phyloP scores from a whole-genome alignment of 2,797 vertebrate genomes.

The Onychomys leucogaster region DNA sequence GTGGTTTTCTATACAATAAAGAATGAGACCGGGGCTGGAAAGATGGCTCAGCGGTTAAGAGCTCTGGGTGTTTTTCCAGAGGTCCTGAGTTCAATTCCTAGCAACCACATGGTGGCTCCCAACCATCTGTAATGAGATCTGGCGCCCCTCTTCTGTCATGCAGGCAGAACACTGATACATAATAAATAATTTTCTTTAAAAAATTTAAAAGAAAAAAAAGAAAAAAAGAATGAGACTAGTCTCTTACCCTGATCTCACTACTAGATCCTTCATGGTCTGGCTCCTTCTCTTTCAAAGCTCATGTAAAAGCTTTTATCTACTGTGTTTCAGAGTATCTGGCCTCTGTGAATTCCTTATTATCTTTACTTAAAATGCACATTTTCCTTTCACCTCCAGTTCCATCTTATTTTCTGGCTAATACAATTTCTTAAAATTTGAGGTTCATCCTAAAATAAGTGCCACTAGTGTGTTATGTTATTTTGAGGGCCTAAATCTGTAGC shows the following conservation, averaged over 20 bases:
- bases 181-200: no score
- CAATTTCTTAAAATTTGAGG: background rate
- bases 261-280: background rate
- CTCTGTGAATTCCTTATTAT: background rate
- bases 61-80: no score
- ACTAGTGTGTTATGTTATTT: constrained; percentile 2
- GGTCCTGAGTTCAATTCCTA: no score
- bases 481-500: constrained; percentile 40
- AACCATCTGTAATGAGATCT: no score
- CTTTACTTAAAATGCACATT: background rate
- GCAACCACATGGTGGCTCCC: no score
- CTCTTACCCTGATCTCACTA: background rate
- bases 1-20: background rate
- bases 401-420: constrained; percentile 6
- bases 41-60: no score
- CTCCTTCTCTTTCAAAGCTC: background rate
- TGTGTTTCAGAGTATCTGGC: background rate
- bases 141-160: no score
- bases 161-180: no score
- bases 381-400: background rate
- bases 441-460: background rate
- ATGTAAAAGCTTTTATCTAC: background rate
- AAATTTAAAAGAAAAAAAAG: no score
- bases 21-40: background rate
- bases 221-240: background rate